Base-by-base conservation (phyloP, 2,888 invertebrate genomes). In the Magallana nippona region DNA sequence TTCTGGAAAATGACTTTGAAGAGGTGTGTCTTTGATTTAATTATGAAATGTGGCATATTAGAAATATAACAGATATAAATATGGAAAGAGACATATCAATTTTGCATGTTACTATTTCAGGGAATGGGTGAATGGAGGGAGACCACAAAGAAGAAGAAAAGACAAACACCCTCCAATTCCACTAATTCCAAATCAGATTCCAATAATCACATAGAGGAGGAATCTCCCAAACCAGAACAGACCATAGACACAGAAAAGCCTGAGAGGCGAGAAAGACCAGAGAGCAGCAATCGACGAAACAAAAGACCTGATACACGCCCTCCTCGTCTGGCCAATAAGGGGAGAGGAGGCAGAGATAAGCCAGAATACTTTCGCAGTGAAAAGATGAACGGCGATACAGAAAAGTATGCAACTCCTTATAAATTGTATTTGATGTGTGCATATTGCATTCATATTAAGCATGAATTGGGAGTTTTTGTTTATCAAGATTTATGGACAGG, bases 1-100 rank as follows among this genome's bases (percentile, higher is more conserved):
- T 98, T 87, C 95, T 97, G 82, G 98, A 98, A 94, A 96, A 97
- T 85, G 96, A 95, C 79, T 95, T 88, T 78, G 92, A 95, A 91
- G 95, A 96, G 95, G 96, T 96, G 92, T 44, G 44, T 44, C 44
- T 27, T 27, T 44, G 5, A 44, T 44, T 44, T 44, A 44, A 44
- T 44, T 44, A 44, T 5, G 44, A 44, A 15, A n/a, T 17, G 17
- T n/a, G 8, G 60, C 60, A 60, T 60, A 60, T 60, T 17, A 17
- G 60, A 60, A n/a, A 60, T 60, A n/a, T 1, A 2, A n/a, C n/a
- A 1, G 60, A n/a, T n/a, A 60, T n/a, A 17, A 60, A 17, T n/a
- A n/a, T n/a, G 8, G 2, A 19, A 17, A 27, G 2, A 78, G 44
- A 44, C 44, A 27, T 22, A n/a, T 22, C 19, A 71, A 62, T 79